A percentile compares a stretch with the other conserved stretches of the same genome.
These are phyloP conservation scores for Mesodorylaimus sp. DNA, from an alignment of 2,888 invertebrate species.

Conservation along the genomic window DNA sequence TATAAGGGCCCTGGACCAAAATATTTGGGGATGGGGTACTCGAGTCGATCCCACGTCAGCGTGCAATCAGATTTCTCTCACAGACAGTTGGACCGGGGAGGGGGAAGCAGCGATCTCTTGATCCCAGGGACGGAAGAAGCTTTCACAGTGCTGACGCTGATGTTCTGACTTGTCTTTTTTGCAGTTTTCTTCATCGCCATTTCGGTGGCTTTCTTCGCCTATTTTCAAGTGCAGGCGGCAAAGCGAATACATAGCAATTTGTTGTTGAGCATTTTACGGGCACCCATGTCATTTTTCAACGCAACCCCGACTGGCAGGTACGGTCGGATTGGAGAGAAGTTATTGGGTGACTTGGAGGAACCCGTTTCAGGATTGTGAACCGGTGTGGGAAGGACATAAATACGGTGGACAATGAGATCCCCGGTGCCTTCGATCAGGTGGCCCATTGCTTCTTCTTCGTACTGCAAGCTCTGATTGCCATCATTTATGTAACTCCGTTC, in stretches of 20 bases:
- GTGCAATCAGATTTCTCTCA: no score
- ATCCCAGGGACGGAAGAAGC: no score
- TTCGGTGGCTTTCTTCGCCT: neutral
- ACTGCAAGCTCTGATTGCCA: conserved; percentile 22
- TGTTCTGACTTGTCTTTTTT: no score
- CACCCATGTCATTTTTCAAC: conserved; percentile 34
- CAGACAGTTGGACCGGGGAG: no score
- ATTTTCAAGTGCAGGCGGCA: neutral
- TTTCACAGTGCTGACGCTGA: no score
- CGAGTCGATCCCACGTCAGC: no score
- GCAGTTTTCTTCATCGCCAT: neutral
- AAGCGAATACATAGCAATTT: neutral
- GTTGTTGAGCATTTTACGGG: conserved; percentile 8
- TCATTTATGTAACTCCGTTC: conserved; percentile 25
- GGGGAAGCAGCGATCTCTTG: no score
- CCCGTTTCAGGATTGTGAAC: conserved; percentile 2
- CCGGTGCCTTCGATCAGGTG: conserved; percentile 9
- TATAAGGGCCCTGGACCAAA: no score
- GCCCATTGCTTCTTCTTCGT: conserved; percentile 15
- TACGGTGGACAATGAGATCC: conserved; percentile 15
- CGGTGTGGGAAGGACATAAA: conserved; percentile 11
- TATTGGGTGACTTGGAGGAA: neutral
- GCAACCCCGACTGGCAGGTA: conserved; percentile 29
- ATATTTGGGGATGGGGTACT: no score
- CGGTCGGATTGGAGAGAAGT: neutral